Percentiles rank a stretch among this genome's conserved stretches.
Evolutionary conservation across 2,113 vertebrate species (phyloP).

Genomic region (Connochaetes taurinus): DNA sequence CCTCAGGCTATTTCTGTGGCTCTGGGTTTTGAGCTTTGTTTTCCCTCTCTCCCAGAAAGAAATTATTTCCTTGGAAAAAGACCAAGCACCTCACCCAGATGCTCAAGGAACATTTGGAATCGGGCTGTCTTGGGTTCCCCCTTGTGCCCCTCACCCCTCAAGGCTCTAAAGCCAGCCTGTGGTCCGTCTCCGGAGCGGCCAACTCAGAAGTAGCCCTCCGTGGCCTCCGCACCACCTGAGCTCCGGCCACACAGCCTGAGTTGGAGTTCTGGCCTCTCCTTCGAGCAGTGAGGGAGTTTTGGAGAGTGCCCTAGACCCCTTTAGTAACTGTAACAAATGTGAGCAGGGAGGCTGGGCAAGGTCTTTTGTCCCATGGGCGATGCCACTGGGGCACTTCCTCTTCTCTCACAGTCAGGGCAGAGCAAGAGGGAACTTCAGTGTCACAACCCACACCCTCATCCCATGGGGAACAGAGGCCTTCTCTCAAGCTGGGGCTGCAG

Average conservation of each 20-base stretch:
- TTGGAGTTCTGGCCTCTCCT: neutral
- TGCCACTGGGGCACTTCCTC: no score
- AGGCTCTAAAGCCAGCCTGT: neutral
- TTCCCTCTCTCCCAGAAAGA: neutral
- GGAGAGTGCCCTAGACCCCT: neutral
- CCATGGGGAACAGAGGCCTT: neutral
- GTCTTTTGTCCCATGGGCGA: neutral
- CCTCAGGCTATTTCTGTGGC: neutral
- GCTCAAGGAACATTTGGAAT: neutral
- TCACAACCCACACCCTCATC: neutral
- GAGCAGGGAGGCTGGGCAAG: no score
- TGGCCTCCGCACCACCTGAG: neutral
- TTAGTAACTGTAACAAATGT: neutral
- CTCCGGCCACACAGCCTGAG: neutral
- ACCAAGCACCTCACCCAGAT: neutral
- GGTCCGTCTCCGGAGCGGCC: neutral
- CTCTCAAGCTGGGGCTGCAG: neutral
- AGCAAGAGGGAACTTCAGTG: neutral
- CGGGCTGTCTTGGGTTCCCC: neutral
- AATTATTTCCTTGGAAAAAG: neutral
- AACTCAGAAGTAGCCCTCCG: no score
- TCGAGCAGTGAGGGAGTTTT: neutral
- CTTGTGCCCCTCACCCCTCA: accelerated
- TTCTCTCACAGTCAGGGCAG: neutral
- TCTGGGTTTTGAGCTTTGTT: neutral